Evolutionary conservation across 2,888 invertebrate species (phyloP).

Genomic region (Tridacna crocea): DNA sequence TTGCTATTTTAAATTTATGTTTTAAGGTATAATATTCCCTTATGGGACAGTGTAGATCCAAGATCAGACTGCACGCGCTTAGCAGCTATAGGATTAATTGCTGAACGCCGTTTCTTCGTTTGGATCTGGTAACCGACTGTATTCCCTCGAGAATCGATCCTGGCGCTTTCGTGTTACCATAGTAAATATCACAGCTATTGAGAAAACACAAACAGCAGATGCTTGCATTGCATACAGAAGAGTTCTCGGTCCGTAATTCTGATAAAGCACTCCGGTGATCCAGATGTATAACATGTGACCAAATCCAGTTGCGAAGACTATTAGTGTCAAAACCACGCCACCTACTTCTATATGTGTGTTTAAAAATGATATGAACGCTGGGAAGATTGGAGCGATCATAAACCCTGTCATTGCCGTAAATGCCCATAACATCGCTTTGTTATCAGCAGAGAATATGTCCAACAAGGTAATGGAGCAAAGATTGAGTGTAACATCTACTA

Average conservation of each 20-base stretch:
- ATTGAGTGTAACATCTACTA: slow-evolving; percentile 50
- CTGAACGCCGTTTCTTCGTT: slow-evolving; percentile 15
- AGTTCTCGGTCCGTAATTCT: slow-evolving; percentile 54
- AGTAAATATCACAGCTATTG: slow-evolving; percentile 41
- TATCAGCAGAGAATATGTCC: slow-evolving; percentile 51
- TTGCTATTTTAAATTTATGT: no score
- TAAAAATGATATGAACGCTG: slow-evolving; percentile 58
- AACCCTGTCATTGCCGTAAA: slow-evolving; percentile 54
- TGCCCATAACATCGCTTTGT: slow-evolving; percentile 50
- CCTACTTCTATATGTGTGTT: slow-evolving; percentile 64
- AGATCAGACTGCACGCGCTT: no score
- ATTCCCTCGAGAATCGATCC: slow-evolving; percentile 16
- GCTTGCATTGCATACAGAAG: slow-evolving; percentile 55
- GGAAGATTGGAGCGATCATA: slow-evolving; percentile 59
- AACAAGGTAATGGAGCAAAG: slow-evolving; percentile 47
- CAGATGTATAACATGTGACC: slow-evolving; percentile 57
- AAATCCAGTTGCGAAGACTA: slow-evolving; percentile 54
- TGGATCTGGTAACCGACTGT: slow-evolving; percentile 8
- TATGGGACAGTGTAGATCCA: no score
- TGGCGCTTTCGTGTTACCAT: slow-evolving; percentile 15
- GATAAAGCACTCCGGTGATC: slow-evolving; percentile 55
- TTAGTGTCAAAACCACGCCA: slow-evolving; percentile 56
- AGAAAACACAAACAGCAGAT: slow-evolving; percentile 40
- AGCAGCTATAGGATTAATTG: no score
- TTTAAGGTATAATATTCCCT: no score